Base-by-base conservation (phyloP, 2,888 invertebrate species). In the Amphipyra tragopoginis region DNA sequence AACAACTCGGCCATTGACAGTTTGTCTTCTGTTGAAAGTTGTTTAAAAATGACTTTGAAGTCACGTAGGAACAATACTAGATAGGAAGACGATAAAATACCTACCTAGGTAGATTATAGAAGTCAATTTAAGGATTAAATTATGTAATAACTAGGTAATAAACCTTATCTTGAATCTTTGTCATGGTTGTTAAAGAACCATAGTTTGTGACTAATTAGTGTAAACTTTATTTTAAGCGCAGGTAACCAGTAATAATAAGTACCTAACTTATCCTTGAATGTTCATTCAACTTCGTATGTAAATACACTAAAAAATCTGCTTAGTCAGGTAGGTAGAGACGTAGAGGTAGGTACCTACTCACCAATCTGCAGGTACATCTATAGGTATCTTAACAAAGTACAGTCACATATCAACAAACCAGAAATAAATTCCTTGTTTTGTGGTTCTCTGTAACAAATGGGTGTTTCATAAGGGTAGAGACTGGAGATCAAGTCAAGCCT, bases 391-490 rank as follows among this genome's bases (percentile, higher is more conserved):
- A 33, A 33, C 33, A 33, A 33, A 33, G 33, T 43, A 60, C 53
- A 64, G 38, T 57, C 52, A 52, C 48, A 44, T 57, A 36, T 13
- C 54, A 52, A 63, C 40, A 40, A 55, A 63, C 45, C 50, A 38
- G 65, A 62, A 74, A 61, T 55, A 65, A 64, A 68, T 51, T 54
- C 47, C 48, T 54, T 52, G 47, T 59, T 43, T 44, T 44, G 48
- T 39, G 54, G 60, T 56, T 36, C 34, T 21, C 50, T 44, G 14
- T 29, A 58, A 56, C 48, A 40, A 52, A 65, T 56, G 47, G 14
- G 26, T 43, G 53, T 39, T 57, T 9, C 40, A 48, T 48, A 42
- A 52, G 36, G 45, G 44, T 39, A 33, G 33, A 9, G 44, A 62
- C n/a, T n/a, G n/a, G n/a, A n/a, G n/a, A n/a, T n/a, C n/a, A n/a